Conservation (phyloP, 2,797 vertebrate genomes). For the Fistularia commersonii region DNA sequence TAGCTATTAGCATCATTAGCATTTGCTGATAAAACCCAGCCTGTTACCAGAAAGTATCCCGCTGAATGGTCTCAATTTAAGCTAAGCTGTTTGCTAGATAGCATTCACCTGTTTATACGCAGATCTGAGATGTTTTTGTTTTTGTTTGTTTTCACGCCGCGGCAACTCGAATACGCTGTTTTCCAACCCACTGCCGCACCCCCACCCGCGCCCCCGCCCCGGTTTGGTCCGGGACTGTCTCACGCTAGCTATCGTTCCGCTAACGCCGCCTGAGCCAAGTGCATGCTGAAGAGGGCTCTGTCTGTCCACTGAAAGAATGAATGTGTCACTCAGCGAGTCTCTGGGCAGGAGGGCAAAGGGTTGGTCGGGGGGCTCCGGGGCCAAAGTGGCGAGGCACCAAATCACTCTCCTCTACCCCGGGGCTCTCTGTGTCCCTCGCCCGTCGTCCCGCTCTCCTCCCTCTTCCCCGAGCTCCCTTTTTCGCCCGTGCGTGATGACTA, state of each 20-base stretch:
- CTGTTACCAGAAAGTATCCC: no score
- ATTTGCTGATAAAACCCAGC: no score
- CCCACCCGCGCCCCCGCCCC: no score
- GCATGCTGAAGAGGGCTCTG: conserved; percentile 62
- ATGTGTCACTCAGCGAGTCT: conserved; percentile 67
- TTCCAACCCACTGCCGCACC: no score
- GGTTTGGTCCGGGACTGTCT: conserved; percentile 29
- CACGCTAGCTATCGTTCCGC: conserved; percentile 52
- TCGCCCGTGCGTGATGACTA: conserved; percentile 76
- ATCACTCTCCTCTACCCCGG: conserved; percentile 62
- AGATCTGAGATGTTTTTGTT: no score
- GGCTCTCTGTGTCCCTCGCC: conserved; percentile 45
- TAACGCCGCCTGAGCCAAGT: conserved; percentile 37
- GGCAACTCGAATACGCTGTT: no score
- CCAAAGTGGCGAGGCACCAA: conserved; percentile 73
- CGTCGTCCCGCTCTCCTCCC: conserved; percentile 40
- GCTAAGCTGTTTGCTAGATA: no score
- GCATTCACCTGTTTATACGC: no score
- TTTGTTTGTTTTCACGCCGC: no score
- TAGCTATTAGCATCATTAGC: no score
- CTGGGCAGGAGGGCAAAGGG: conserved; percentile 63
- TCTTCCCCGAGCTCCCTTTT: conserved; percentile 73
- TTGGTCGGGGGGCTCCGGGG: conserved; percentile 54
- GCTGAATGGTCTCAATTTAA: no score
- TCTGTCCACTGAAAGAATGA: conserved; percentile 56